Evolutionary conservation across 2,888 invertebrate species (phyloP).

Genomic region (Pyrochroa serraticornis): DNA sequence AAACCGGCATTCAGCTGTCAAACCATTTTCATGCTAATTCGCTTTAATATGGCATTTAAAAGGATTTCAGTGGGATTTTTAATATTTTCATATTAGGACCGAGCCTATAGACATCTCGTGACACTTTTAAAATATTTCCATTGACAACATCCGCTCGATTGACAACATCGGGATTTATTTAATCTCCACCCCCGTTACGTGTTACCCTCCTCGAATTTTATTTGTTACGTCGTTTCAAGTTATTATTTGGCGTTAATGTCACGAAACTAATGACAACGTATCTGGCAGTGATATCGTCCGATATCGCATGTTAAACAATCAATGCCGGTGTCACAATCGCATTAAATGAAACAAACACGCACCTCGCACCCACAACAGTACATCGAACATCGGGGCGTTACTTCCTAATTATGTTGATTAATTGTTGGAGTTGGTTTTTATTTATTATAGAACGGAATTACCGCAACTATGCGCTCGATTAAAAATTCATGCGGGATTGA

Average conservation of each 20-base stretch:
- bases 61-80: slow-evolving; percentile 55
- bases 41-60: slow-evolving; percentile 56
- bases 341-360: slow-evolving; percentile 18
- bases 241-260: slow-evolving; percentile 16
- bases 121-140: slow-evolving; percentile 48
- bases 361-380: slow-evolving; percentile 5
- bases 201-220: too few relatives aligned
- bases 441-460: neutral
- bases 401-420: slow-evolving; percentile 28
- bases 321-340: slow-evolving; percentile 28
- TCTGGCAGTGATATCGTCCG: slow-evolving; percentile 38
- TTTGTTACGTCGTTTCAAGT: slow-evolving; percentile 1
- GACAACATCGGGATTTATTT: slow-evolving; percentile 43
- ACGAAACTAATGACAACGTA: slow-evolving; percentile 32
- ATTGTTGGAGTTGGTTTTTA: slow-evolving; percentile 14
- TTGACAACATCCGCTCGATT: slow-evolving; percentile 47
- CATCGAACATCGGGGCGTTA: slow-evolving; percentile 26
- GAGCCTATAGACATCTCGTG: slow-evolving; percentile 37
- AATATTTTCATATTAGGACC: slow-evolving; percentile 56
- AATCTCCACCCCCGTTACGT: slow-evolving; percentile 7
- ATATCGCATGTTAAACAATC: slow-evolving; percentile 33
- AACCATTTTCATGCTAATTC: slow-evolving; percentile 58
- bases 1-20: slow-evolving; percentile 56
- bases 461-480: neutral
- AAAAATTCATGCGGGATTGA: slow-evolving; percentile 1